Conservation (phyloP, 2,113 vertebrate genomes). For the Podarcis cretensis region DNA sequence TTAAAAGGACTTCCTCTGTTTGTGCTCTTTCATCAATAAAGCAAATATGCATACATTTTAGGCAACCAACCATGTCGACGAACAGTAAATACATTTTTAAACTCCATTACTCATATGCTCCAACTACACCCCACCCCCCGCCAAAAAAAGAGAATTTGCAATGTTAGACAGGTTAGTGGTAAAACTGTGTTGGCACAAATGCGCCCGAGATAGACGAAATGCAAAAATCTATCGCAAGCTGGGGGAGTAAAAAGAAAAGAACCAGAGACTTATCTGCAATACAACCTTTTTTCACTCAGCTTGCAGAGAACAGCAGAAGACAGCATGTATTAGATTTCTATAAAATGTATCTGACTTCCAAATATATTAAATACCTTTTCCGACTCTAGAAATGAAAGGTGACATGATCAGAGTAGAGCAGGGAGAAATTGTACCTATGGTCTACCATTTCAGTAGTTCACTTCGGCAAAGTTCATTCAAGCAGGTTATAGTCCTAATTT, state of each 20-base stretch:
- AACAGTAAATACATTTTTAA: neutral
- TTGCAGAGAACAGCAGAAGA: neutral
- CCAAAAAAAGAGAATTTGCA: neutral
- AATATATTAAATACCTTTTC: neutral
- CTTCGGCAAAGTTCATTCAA: neutral
- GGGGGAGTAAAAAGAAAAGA: no score
- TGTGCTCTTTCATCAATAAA: neutral
- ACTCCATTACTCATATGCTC: neutral
- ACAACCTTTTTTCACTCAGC: neutral
- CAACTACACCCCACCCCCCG: neutral
- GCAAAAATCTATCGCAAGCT: constrained; percentile 16
- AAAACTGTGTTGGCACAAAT: constrained; percentile 44
- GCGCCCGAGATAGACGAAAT: constrained; percentile 21
- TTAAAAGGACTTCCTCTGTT: neutral
- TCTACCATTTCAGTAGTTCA: neutral
- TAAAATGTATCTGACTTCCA: neutral
- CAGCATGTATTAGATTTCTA: neutral
- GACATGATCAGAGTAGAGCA: neutral
- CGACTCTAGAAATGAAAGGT: neutral
- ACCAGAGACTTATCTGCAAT: neutral
- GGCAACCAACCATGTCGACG: constrained; percentile 35
- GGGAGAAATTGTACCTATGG: no score
- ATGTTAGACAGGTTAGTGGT: constrained; percentile 27
- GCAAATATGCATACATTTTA: constrained; percentile 27
- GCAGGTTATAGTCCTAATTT: neutral